A percentile compares a stretch with the other conserved stretches of the same genome.
phyloP scores from a whole-genome alignment of 2,888 invertebrate genomes.

The Folsomia candida region DNA sequence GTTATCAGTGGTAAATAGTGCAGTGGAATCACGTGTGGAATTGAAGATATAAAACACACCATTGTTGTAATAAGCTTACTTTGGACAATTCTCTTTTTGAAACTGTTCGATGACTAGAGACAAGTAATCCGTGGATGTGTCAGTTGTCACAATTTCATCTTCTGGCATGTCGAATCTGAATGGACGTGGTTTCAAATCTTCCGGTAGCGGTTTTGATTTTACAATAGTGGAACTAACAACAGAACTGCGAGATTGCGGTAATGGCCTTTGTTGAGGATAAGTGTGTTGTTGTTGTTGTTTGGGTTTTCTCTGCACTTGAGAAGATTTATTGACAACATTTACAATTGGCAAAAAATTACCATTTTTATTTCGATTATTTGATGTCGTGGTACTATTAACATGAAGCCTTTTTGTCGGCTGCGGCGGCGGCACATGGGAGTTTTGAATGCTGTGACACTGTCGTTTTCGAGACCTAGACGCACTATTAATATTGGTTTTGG shows the following conservation, averaged over 20 bases:
- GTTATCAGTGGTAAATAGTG: too few relatives aligned
- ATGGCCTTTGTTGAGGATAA: neutral
- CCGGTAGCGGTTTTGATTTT: neutral
- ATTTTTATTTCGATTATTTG: neutral
- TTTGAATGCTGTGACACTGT: neutral
- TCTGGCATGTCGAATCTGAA: slow-evolving; percentile 35
- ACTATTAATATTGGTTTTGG: neutral
- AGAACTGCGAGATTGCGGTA: neutral
- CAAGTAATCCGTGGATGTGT: neutral
- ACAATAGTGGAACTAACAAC: neutral
- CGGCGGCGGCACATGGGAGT: neutral
- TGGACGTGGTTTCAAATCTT: slow-evolving; percentile 26
- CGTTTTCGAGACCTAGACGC: neutral
- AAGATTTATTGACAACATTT: too few relatives aligned
- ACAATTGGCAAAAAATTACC: neutral
- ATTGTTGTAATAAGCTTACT: too few relatives aligned
- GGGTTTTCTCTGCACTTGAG: neutral
- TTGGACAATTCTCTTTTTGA: neutral
- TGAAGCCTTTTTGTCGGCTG: too few relatives aligned
- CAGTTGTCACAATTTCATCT: slow-evolving; percentile 6
- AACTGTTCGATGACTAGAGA: slow-evolving; percentile 18
- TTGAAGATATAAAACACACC: too few relatives aligned
- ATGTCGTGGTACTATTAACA: neutral
- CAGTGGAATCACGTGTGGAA: too few relatives aligned
- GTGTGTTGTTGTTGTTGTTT: neutral